Evolutionary conservation across 1,140 invertebrate genomes (phyloP), one percentile per base, ranked within the genome.

Genomic region (Tetramorium simillimum): DNA sequence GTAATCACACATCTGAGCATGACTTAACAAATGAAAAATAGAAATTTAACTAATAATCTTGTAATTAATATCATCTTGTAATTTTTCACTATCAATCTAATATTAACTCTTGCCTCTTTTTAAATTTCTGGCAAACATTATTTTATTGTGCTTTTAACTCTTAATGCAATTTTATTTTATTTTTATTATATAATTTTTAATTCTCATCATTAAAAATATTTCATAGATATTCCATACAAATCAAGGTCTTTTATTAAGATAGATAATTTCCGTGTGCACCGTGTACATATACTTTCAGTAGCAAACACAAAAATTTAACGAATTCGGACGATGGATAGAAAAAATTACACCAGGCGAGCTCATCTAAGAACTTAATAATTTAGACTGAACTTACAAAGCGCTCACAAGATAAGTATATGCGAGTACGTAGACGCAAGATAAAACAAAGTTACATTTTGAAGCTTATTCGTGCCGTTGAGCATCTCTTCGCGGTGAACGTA

Each of bases 391-490:
- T 18, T 43, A 37, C 56, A 63, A 28, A 33, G 21, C 9, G 18
- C 21, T 46, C 12, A 21, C 56, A 24, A 62, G 9, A 43, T 77
- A 40, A n/a, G n/a, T n/a, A n/a, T n/a, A n/a, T n/a, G n/a, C n/a
- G n/a, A n/a, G n/a, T 14, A 40, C 3, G 70, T 18, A 43, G 21
- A 24, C 21, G 63, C 16, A 43, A 40, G 24, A 49, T 65, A 65
- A 78, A 56, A 70, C 33, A 16, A 69, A 80, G 46, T 80, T 69
- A 67, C n/a, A 56, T 70, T 67, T 69, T 24, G 49, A 70, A 70
- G 70, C 33, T 56, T 10, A 49, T 70, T 81, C 21, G 33, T 69
- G 49, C 33, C n/a, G 46, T 51, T 28, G 33, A 67, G 43, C 76
- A 51, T 16, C 18, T 46, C 24, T 33, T 56, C 7, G 51, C 14